Evolutionary conservation across 2,888 invertebrate species (phyloP), one percentile per base, ranked within the genome.

Genomic region (Diaprepes abbreviatus): DNA sequence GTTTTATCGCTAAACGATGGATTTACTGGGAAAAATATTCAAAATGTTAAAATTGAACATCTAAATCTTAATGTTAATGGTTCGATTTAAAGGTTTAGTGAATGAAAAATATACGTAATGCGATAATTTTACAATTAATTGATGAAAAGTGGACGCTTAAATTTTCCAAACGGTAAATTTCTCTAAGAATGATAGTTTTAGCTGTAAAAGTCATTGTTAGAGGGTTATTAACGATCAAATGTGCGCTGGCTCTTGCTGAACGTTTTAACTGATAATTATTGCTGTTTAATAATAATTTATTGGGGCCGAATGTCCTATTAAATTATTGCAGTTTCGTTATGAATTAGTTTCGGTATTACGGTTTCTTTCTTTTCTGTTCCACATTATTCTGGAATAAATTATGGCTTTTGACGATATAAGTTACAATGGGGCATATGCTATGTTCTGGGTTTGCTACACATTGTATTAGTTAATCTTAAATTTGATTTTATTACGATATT

Each of bases 181-280:
- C 9, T 9, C 33, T 10, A 33, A 33, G 9, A 33, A 33, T 33
- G 3, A 33, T 5, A 33, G 9, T 33, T 33, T 33, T 33, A 33
- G 9, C 33, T 2, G 2, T 36, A 7, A 10, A 33, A 14, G 36
- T 43, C 45, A 55, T 64, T 64, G 64, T 64, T 64, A 24, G 62
- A 1, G 21, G 40, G 45, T 64, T 64, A 64, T 64, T 54, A 64
- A 64, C 55, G 64, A 43, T 19, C 43, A 17, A 54, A 40, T 55
- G 40, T 54, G 54, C 35, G 5, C 36, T 31, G 31, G 31, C 17
- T 43, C 28, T 64, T 33, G 43, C 24, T 33, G 33, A 64, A 54
- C 55, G 12, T 40, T 43, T 35, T 64, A 64, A 64, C 64, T 55
- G 43, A 64, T 64, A 64, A 64, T 64, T 64, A 55, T 64, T 55